These are phyloP conservation scores for Siderastrea siderea DNA, from an alignment of 92 coral and sea anemone genomes.

Conservation along the genomic window DNA sequence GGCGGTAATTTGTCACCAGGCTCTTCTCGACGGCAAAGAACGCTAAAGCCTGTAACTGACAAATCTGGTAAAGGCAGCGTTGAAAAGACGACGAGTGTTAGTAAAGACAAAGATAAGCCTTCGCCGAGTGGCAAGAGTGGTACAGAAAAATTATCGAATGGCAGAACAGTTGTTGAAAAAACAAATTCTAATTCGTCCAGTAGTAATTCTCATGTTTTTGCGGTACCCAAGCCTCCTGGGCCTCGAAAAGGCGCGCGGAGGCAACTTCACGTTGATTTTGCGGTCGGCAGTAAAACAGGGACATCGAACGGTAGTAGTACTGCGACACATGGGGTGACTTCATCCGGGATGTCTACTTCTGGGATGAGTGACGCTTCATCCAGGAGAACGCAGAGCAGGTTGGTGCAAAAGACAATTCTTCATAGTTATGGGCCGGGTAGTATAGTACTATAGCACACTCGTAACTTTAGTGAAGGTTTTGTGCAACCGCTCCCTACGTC, in stretches of 20 bases:
- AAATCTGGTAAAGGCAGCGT: constrained; percentile 56
- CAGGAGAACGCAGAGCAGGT: constrained; percentile 98
- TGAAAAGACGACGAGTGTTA: constrained; percentile 35
- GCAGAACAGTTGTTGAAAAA: constrained; percentile 48
- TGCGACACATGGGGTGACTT: constrained; percentile 54
- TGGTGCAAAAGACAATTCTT: neutral
- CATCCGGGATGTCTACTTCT: constrained; percentile 70
- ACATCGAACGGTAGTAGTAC: constrained; percentile 37
- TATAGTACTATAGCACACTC: too few species aligned
- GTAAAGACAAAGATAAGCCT: constrained; percentile 43
- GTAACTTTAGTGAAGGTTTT: neutral
- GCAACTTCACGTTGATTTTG: constrained; percentile 81
- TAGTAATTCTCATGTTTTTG: constrained; percentile 56
- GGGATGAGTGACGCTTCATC: constrained; percentile 82
- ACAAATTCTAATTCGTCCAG: constrained; percentile 32
- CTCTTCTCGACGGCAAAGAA: constrained; percentile 39
- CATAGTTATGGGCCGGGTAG: neutral
- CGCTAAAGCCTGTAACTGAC: constrained; percentile 41
- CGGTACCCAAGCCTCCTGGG: constrained; percentile 92
- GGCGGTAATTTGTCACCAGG: constrained; percentile 38
- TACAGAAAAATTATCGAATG: constrained; percentile 1
- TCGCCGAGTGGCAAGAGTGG: constrained; percentile 3
- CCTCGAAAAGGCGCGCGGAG: constrained; percentile 89
- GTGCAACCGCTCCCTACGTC: neutral
- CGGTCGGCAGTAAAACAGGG: constrained; percentile 64